A percentile compares a stretch with the other conserved stretches of the same genome.
These are phyloP conservation scores for Sus cebifrons DNA, from an alignment of 2,797 vertebrate species.

Conservation along the genomic window DNA sequence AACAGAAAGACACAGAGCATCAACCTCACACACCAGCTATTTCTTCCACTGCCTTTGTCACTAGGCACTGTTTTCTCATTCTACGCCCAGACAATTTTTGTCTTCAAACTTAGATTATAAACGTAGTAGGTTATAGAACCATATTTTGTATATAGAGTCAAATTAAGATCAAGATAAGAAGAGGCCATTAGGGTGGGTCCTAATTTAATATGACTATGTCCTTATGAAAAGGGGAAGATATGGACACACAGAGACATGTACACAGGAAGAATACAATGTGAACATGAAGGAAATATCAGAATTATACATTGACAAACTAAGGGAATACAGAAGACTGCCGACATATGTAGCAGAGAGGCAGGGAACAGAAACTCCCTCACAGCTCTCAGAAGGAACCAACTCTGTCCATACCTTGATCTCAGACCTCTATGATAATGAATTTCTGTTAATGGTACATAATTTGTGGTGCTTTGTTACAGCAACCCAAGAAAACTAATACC, in stretches of 20 bases:
- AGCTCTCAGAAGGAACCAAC: neutral
- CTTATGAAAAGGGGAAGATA: neutral
- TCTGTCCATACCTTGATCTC: neutral
- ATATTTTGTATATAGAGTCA: neutral
- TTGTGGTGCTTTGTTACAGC: neutral
- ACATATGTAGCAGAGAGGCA: neutral
- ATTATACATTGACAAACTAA: neutral
- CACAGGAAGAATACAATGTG: neutral
- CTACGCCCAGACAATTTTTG: neutral
- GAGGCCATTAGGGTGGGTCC: fast-evolving
- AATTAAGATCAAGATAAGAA: neutral
- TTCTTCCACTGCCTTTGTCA: neutral
- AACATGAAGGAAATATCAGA: neutral
- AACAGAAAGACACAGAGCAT: neutral
- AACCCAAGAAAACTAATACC: neutral
- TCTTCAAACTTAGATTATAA: neutral
- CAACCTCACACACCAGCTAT: fast-evolving
- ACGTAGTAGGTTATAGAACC: neutral
- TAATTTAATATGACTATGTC: neutral
- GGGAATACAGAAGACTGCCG: neutral
- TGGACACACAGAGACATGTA: neutral
- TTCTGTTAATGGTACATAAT: neutral
- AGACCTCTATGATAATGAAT: neutral
- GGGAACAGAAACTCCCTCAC: neutral
- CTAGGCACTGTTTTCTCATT: neutral